Evolutionary conservation across 1,140 invertebrate species (phyloP), one percentile per base, ranked within the genome.

Genomic region (Metopolophium dirhodum): DNA sequence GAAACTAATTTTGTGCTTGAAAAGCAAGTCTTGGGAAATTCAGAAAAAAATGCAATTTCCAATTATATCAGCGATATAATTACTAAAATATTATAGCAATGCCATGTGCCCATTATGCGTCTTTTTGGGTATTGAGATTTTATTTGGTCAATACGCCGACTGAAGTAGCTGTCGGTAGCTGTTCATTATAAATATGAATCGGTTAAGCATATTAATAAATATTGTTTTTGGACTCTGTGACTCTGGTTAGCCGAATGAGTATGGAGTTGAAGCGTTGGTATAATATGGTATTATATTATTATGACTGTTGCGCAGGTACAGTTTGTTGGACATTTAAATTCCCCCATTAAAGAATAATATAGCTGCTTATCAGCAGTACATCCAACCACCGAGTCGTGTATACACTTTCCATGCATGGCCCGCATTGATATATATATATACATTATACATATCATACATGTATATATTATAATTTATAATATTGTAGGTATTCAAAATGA

Each of bases 401-500:
- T 18, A 87, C 35, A 90, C 51, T 41, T 90, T 49, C 86, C 49
- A 35, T n/a, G 26, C 83, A 37, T 86, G n/a, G 54, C 89, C 89
- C 89, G 89, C 89, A 90, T 90, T 90, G 30, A 88, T 49, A 87
- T 87, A 47, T 49, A 83, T 41, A 83, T 41, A 37, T 41, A 47
- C 9, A 47, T 47, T 49, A 49, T 14, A 49, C 8, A n/a, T 68
- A 68, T 68, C 30, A 68, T n/a, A 68, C 4, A 30, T 30, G 61
- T 68, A 30, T 14, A n/a, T n/a, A 68, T 14, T 68, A 68, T 68
- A 68, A 57, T 90, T 51, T 51, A 51, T 51, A 51, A 51, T 51
- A 41, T 61, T 45, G 54, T 30, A 90, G 77, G 91, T 85, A 93
- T 83, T 85, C 82, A 54, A 93, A 91, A 82, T 26, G 90, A 91